phyloP scores from a whole-genome alignment of 2,888 invertebrate genomes.

The Thyatira batis region DNA sequence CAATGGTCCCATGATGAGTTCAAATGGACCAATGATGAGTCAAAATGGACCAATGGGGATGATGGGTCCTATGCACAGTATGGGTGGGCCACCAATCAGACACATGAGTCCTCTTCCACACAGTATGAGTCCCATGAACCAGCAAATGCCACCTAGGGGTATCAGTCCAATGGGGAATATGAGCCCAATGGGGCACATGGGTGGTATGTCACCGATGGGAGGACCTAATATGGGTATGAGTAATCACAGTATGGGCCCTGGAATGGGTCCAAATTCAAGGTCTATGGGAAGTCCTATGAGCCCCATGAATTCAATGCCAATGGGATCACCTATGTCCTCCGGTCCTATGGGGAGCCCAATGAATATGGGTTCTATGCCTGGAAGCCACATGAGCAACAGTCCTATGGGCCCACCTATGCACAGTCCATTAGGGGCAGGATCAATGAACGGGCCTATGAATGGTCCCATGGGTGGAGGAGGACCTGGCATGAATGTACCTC shows the following conservation, averaged over 20 bases:
- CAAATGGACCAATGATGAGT: constrained; percentile 85
- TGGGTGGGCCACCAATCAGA: constrained; percentile 85
- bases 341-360: constrained; percentile 89
- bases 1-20: constrained; percentile 84
- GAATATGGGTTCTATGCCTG: constrained; percentile 85
- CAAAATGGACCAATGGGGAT: constrained; percentile 87
- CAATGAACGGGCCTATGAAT: constrained; percentile 81
- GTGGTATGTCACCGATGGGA: constrained; percentile 87
- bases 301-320: constrained; percentile 88
- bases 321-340: constrained; percentile 87
- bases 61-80: constrained; percentile 84
- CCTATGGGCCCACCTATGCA: constrained; percentile 90
- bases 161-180: constrained; percentile 87
- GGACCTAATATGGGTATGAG: constrained; percentile 86
- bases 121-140: constrained; percentile 84
- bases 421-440: constrained; percentile 84
- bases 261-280: constrained; percentile 79
- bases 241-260: constrained; percentile 84
- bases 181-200: constrained; percentile 87
- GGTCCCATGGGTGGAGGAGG: constrained; percentile 84
- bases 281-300: constrained; percentile 89
- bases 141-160: constrained; percentile 84
- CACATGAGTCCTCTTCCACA: constrained; percentile 85
- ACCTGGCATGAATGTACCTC: constrained; percentile 79
- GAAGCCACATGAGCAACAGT: constrained; percentile 85